Base-by-base conservation (phyloP, 2,113 vertebrate species). In the Platycercus adscitus region DNA sequence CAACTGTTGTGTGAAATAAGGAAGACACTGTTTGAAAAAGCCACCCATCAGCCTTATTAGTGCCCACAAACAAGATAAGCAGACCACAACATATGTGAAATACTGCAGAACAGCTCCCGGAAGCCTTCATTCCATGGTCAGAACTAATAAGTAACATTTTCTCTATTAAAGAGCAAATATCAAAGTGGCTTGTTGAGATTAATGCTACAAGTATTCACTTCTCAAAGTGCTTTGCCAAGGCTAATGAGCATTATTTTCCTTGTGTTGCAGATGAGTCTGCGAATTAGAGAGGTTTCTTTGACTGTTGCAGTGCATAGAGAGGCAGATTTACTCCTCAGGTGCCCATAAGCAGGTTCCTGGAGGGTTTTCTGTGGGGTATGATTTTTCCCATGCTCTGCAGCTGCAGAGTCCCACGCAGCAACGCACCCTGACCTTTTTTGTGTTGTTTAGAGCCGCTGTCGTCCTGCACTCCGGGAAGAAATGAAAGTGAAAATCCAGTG, bases 381-480 rank as follows among this genome's bases (percentile, higher is more conserved):
- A 11, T 3, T 43, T 37, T 52, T 7, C 0, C 10, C 4, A 0
- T 3, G 14, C 24, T 66, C 47, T 70, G 7, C 35, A 28, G 4
- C 47, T 46, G 58, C 37, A 16, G 2, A 21, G 5, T 41, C 18
- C 3, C 6, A 2, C 0, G 4, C 19, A 56, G 29, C 20, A 20
- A 6, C 0, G 0, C 1, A 10, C 13, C 16, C 0, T 16, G 12
- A 4, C 2, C 8, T 19, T 2, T 3, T 8, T 17, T 19, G 3
- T 6, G 1, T 2, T 17, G 5, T 3, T 31, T 23, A 5, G 6
- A 4, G 6, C 0, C 2, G 1, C 1, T 3, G 11, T 5, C 41
- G 21, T 23, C 6, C 7, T 12, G 1, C 0, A 0, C 0, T 4
- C 7, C 1, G 0, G 33, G 4, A 2, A 20, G 0, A 58, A 82